These are phyloP conservation scores for Drosophila recens DNA, from an alignment of 2,888 invertebrate species.

Conservation along the genomic window DNA sequence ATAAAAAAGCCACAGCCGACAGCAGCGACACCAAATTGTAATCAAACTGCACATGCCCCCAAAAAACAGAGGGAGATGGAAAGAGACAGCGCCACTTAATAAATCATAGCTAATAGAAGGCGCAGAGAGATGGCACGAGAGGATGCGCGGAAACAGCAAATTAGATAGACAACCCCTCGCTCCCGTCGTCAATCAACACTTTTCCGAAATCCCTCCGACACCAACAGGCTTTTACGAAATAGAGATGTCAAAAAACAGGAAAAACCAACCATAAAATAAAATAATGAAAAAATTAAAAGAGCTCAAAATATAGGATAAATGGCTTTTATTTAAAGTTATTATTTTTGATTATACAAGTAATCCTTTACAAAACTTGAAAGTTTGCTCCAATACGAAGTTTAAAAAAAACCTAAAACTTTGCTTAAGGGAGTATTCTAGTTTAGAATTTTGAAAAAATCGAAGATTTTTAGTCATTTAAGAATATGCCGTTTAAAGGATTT, in stretches of 20 bases:
- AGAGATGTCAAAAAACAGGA: neutral
- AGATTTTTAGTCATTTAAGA: no score
- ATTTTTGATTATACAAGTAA: no score
- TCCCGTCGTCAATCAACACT: neutral
- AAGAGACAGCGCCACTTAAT: constrained; percentile 69
- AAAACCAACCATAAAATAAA: no score
- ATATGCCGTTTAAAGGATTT: no score
- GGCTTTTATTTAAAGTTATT: no score
- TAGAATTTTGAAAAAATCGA: no score
- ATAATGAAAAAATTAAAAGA: no score
- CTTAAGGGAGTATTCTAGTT: no score
- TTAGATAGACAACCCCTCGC: constrained; percentile 51
- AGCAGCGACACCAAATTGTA: constrained; percentile 61
- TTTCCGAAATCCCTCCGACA: neutral
- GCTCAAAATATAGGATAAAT: no score
- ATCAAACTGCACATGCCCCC: constrained; percentile 65
- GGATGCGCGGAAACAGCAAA: constrained; percentile 39
- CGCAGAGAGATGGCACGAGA: neutral
- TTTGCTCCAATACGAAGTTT: no score
- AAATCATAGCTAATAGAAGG: constrained; percentile 69
- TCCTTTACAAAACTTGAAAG: no score
- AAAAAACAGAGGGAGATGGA: constrained; percentile 17
- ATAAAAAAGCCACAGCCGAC: constrained; percentile 61
- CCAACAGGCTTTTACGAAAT: neutral
- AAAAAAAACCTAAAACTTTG: no score